These are phyloP conservation scores for Hedya salicella DNA, from an alignment of 2,888 invertebrate genomes.

Conservation along the genomic window DNA sequence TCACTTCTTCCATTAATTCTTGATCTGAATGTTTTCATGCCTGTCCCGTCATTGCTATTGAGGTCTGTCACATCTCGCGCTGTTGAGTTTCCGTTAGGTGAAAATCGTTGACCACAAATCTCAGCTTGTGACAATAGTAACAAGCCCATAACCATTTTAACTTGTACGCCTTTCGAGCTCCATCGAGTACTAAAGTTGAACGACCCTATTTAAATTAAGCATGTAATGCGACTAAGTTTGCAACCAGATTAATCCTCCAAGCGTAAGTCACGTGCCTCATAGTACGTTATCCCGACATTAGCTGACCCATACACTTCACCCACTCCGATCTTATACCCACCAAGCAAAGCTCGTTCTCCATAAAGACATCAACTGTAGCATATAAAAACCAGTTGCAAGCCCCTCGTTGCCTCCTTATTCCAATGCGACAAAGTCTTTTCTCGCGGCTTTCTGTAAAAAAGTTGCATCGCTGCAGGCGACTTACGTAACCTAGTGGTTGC, in stretches of 20 bases:
- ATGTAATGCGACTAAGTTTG: constrained; percentile 15
- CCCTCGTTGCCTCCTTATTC: not conserved
- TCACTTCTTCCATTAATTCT: no score
- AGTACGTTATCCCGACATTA: constrained; percentile 22
- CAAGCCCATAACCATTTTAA: no score
- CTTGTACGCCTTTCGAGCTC: not conserved
- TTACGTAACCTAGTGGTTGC: constrained; percentile 33
- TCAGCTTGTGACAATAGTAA: no score
- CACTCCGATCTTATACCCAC: not conserved
- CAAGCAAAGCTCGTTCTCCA: not conserved
- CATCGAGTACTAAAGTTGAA: not conserved
- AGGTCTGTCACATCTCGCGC: no score
- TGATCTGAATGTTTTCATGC: no score
- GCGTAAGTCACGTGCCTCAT: constrained; percentile 15
- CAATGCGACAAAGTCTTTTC: constrained; percentile 1
- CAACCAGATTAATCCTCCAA: constrained; percentile 21
- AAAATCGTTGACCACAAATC: no score
- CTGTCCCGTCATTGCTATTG: no score
- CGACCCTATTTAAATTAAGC: not conserved
- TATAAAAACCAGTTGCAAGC: constrained; percentile 7
- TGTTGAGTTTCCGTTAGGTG: no score
- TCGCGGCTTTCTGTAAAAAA: constrained; percentile 17
- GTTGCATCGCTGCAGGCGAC: constrained; percentile 42
- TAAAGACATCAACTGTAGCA: not conserved
- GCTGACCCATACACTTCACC: constrained; percentile 14